A percentile compares a stretch with the other conserved stretches of the same genome.
Conservation (phyloP, 2,113 vertebrate genomes). For the Dasyornis broadbenti region DNA sequence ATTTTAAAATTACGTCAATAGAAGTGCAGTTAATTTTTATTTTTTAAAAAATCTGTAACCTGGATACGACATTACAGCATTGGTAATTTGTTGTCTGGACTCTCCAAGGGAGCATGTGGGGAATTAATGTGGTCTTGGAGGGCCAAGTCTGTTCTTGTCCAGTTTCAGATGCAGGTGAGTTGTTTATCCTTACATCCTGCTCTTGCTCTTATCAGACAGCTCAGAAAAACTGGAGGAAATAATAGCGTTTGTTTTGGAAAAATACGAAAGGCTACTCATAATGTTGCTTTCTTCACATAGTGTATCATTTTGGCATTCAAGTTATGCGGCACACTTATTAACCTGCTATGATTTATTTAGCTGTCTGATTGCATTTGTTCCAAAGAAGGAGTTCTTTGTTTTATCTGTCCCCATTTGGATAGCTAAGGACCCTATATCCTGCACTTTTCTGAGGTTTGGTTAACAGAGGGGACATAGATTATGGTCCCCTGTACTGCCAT, state of each 20-base stretch:
- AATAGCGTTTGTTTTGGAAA: not conserved
- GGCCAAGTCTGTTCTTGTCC: not conserved
- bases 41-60: not conserved
- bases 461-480: not conserved
- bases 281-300: not conserved
- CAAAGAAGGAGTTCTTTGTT: not conserved
- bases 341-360: not conserved
- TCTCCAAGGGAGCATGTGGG: not conserved
- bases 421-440: not conserved
- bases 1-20: not conserved
- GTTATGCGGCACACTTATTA: not conserved
- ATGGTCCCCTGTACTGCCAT: not conserved
- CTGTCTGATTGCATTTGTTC: not conserved
- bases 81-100: not conserved
- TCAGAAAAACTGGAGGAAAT: not conserved
- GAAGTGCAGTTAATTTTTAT: not conserved
- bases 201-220: not conserved
- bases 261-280: not conserved
- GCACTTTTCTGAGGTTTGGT: not conserved
- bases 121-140: not conserved
- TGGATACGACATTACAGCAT: accelerated
- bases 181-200: not conserved
- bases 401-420: not conserved
- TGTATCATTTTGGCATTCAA: not conserved
- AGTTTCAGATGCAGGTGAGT: not conserved